Base-by-base conservation (phyloP, 2,888 invertebrate species). In the Rhogogaster chlorosoma region DNA sequence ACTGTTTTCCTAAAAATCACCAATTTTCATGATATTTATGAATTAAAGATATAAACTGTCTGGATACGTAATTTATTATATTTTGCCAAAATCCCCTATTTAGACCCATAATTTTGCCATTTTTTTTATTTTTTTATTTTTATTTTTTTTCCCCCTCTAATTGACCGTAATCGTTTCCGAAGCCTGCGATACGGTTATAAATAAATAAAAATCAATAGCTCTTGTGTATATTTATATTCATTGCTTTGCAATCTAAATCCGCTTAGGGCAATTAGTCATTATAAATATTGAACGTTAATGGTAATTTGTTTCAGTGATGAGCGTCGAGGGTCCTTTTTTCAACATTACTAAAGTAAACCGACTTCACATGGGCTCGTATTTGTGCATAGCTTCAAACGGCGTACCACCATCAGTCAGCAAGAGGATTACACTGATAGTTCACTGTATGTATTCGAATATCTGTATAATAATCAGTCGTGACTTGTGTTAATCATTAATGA, bases 321-420 rank as follows among this genome's bases (percentile, higher is more conserved):
- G 95, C 88, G 94, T 96, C 53, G 96, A 96, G 88, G 97, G 97
- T 0, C 94, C 96, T 61, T 88, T 89, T 49, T 91, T 93, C 87
- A 93, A 92, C 88, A 91, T 93, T 70, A 92, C 92, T 36, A 92
- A 92, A 87, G 93, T 94, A 57, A 94, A 93, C 87, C 93, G 94
- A 83, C 91, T 93, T 64, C 94, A 94, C 87, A 94, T 94, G 94
- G 94, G 94, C 22, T 92, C 93, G 32, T 94, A 94, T 87, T 91
- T 94, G 82, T 94, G 94, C 89, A 94, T 94, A 86, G 94, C 94
- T n/a, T 93, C 94, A 83, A 94, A 94, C 86, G 94, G 94, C 0
- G 93, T 94, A 75, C 94, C 94, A 4, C 94, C 94, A 0, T 93
- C 94, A 10, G 94, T 94, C 86, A 94, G 94, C 90, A 94, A 94